A percentile compares a stretch with the other conserved stretches of the same genome.
Conservation (phyloP, 2,888 invertebrate species). For the Campoplex capitator region DNA sequence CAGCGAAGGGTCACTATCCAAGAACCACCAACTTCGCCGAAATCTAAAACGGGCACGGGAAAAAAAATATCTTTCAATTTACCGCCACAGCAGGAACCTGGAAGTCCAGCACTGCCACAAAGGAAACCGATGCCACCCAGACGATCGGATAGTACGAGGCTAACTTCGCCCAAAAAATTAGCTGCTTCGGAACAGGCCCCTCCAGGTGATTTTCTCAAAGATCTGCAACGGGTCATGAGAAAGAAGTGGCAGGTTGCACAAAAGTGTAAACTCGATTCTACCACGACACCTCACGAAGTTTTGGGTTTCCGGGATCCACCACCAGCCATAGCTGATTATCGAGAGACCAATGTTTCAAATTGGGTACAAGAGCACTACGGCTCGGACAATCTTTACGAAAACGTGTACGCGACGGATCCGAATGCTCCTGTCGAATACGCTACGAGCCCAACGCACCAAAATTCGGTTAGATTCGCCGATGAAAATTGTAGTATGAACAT, state of each 20-base stretch:
- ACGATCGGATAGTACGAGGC: constrained; percentile 88
- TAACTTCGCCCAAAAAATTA: constrained; percentile 90
- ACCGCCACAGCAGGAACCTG: constrained; percentile 85
- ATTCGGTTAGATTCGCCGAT: constrained; percentile 78
- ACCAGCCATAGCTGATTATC: constrained; percentile 89
- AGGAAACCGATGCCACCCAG: constrained; percentile 90
- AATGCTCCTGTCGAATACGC: constrained; percentile 85
- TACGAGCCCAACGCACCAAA: constrained; percentile 79
- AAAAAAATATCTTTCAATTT: constrained; percentile 90
- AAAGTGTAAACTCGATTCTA: constrained; percentile 94
- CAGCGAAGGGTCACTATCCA: constrained; percentile 88
- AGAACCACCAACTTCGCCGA: constrained; percentile 86
- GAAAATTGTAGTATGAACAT: constrained; percentile 82
- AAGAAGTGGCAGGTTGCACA: constrained; percentile 98
- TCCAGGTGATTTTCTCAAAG: constrained; percentile 93
- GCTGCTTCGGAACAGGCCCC: constrained; percentile 90
- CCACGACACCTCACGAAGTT: constrained; percentile 96
- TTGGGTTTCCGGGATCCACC: constrained; percentile 95
- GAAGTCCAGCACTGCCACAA: constrained; percentile 87
- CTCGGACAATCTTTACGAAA: constrained; percentile 90
- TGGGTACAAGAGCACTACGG: constrained; percentile 97
- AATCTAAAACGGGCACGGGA: constrained; percentile 85
- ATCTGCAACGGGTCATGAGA: constrained; percentile 95
- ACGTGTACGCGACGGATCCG: constrained; percentile 87
- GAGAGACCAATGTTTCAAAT: constrained; percentile 94